Percentiles rank a stretch among this genome's conserved stretches.
Evolutionary conservation across 2,888 invertebrate species (phyloP).

Genomic region (Drosophila acutilabella): DNA sequence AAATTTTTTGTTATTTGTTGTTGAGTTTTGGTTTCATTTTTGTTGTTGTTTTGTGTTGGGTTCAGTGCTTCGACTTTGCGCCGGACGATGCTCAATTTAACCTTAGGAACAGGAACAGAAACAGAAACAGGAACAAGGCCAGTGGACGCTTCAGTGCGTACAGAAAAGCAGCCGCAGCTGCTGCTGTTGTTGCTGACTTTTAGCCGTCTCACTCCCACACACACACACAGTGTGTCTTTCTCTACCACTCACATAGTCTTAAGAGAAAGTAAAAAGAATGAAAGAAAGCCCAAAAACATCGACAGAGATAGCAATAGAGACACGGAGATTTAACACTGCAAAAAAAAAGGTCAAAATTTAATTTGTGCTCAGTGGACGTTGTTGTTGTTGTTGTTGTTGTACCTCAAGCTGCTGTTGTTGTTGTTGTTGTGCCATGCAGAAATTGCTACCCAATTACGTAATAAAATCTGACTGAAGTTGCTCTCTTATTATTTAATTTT

Average conservation of each 20-base stretch:
- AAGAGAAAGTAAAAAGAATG: background rate
- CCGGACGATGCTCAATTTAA: conserved; percentile 71
- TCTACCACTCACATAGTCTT: background rate
- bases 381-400: conserved; percentile 25
- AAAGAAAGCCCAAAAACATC: background rate
- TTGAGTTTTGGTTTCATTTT: background rate
- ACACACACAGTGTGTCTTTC: background rate
- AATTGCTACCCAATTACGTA: conserved; percentile 81
- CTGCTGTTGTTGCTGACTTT: conserved; percentile 25
- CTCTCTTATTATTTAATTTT: conserved; percentile 79
- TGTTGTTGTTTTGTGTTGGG: conserved; percentile 24
- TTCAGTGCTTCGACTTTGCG: conserved; percentile 49
- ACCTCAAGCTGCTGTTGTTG: conserved; percentile 31
- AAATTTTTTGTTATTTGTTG: conserved; percentile 28
- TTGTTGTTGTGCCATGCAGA: conserved; percentile 62
- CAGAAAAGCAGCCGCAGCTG: conserved; percentile 40
- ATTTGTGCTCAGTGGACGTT: conserved; percentile 70
- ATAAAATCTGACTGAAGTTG: conserved; percentile 80
- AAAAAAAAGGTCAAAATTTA: conserved; percentile 68
- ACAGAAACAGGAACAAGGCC: conserved; percentile 22
- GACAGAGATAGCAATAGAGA: conserved; percentile 14
- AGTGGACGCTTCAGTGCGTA: conserved; percentile 55
- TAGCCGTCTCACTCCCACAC: background rate
- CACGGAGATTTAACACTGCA: conserved; percentile 6
- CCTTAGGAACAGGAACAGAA: conserved; percentile 44